These are phyloP conservation scores for Theocolax elegans DNA, from an alignment of 1,140 invertebrate species.

Conservation along the genomic window DNA sequence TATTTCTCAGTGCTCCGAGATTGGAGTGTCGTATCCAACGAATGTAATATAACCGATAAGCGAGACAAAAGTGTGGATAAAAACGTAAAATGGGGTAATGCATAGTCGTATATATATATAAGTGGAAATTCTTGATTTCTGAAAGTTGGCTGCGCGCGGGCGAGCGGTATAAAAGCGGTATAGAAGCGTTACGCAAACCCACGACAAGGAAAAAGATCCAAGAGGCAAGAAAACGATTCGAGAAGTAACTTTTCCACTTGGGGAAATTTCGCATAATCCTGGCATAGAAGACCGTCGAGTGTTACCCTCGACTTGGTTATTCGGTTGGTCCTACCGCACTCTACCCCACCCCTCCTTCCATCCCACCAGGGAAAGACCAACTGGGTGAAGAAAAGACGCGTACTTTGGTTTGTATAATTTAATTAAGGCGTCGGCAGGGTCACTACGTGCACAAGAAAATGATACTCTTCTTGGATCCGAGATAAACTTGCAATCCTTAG, in stretches of 20 bases:
- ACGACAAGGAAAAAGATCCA: not conserved
- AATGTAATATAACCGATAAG: too few relatives aligned
- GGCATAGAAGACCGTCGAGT: not conserved
- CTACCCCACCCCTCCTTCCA: not conserved
- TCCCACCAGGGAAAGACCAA: not conserved
- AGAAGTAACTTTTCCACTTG: constrained; percentile 42
- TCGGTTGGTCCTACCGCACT: not conserved
- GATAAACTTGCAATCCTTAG: too few relatives aligned
- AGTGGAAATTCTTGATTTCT: constrained; percentile 6
- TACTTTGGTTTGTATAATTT: constrained; percentile 42
- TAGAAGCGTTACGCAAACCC: not conserved
- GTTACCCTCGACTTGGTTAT: not conserved
- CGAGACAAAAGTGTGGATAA: not conserved
- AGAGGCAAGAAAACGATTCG: constrained; percentile 26
- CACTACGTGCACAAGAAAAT: constrained; percentile 1
- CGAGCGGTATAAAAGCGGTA: too few relatives aligned
- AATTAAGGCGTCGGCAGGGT: constrained; percentile 28
- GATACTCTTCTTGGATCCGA: too few relatives aligned
- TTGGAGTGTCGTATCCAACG: too few relatives aligned
- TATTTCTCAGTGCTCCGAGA: too few relatives aligned
- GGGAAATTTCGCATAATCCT: constrained; percentile 43
- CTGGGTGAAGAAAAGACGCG: constrained; percentile 35
- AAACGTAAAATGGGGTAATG: not conserved
- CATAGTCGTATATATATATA: too few relatives aligned
- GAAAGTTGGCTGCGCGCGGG: constrained; percentile 7